Percentiles rank a stretch among this genome's conserved stretches.
Evolutionary conservation across 2,797 vertebrate genomes (phyloP).

Genomic region (Sibirionetta formosa): DNA sequence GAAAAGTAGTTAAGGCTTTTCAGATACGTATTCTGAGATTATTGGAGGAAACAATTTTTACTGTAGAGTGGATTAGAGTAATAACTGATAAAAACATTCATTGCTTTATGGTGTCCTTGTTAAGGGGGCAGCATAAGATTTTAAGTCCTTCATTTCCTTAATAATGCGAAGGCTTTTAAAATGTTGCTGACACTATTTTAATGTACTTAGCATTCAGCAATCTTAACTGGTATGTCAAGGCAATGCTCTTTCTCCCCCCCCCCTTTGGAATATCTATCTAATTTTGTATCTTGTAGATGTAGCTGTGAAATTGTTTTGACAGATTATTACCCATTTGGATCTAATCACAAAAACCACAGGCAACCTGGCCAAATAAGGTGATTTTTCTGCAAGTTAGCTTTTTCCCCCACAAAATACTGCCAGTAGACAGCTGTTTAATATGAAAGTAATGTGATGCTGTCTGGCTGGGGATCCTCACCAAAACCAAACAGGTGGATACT

Average conservation of each 20-base stretch:
- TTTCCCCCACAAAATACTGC: rapidly evolving
- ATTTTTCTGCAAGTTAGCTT: not conserved
- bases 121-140: not conserved
- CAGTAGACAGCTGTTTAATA: not conserved
- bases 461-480: not conserved
- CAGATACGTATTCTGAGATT: not conserved
- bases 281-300: not conserved
- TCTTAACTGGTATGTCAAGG: not conserved
- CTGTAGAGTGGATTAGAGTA: not conserved
- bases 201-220: not conserved
- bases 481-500: not conserved
- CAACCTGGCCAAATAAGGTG: not conserved
- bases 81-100: not conserved
- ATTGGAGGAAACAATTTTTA: not conserved
- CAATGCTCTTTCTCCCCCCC: not conserved
- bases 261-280: not conserved
- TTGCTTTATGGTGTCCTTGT: not conserved
- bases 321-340: not conserved
- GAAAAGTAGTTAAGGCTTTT: not conserved
- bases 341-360: not conserved
- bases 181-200: not conserved
- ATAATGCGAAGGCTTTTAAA: not conserved
- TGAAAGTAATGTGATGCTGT: not conserved
- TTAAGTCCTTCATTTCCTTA: not conserved
- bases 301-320: not conserved